Conservation (phyloP, 92 coral and sea anemone species). For the Porites cylindrica region DNA sequence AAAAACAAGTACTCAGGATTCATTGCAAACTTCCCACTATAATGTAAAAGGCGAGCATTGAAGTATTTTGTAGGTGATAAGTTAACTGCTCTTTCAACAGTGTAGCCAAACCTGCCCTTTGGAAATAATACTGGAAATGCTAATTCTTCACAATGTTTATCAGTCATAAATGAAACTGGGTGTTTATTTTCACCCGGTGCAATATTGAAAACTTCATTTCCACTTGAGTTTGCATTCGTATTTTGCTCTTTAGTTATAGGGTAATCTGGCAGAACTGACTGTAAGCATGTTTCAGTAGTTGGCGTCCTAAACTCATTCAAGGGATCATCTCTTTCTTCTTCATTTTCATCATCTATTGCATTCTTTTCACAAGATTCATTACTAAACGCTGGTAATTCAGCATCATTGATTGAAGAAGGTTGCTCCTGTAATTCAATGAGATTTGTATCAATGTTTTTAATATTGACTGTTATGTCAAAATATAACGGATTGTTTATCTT, state of each 20-base stretch:
- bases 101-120: constrained; percentile 58
- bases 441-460: constrained; percentile 44
- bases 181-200: constrained; percentile 55
- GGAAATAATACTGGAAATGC: constrained; percentile 38
- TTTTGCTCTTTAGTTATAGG: constrained; percentile 58
- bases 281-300: constrained; percentile 70
- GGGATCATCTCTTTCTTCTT: constrained; percentile 73
- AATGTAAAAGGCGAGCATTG: constrained; percentile 56
- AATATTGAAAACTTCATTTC: constrained; percentile 56
- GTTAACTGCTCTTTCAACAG: constrained; percentile 49
- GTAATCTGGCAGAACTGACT: constrained; percentile 68
- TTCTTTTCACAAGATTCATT: neutral
- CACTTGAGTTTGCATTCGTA: constrained; percentile 37
- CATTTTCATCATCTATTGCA: constrained; percentile 14
- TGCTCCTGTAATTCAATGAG: constrained; percentile 27
- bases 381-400: no score
- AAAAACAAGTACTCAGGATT: constrained; percentile 61
- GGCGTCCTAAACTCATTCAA: constrained; percentile 58
- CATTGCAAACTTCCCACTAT: constrained; percentile 58
- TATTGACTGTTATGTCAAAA: constrained; percentile 26
- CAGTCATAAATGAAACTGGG: constrained; percentile 49
- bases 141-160: no score
- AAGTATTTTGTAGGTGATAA: constrained; percentile 60
- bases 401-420: no score
- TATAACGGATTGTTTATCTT: constrained; percentile 49